These are phyloP conservation scores for Phalacrocorax aristotelis DNA, from an alignment of 2,113 vertebrate genomes.

Conservation along the genomic window DNA sequence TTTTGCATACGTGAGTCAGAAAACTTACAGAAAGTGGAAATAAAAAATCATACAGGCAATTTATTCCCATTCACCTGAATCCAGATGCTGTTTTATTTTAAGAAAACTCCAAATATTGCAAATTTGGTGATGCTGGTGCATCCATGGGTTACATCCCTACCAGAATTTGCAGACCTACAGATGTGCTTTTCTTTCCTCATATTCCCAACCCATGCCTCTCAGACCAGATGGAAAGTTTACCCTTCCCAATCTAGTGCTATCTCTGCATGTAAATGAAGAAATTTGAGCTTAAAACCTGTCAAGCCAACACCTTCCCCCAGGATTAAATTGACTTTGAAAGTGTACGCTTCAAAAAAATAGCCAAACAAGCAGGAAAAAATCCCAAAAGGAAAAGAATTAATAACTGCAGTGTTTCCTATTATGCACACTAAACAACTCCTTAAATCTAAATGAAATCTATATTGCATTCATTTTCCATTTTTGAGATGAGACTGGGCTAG, in stretches of 20 bases:
- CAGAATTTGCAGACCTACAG: not conserved
- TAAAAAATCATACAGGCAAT: not conserved
- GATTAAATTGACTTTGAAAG: slow-evolving; percentile 55
- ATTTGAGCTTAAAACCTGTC: slow-evolving; percentile 35
- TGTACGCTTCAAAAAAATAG: not conserved
- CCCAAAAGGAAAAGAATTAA: slow-evolving; percentile 57
- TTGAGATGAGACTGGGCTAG: not conserved
- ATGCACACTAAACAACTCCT: slow-evolving; percentile 41
- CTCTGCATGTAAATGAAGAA: slow-evolving; percentile 53
- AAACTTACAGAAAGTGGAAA: not conserved
- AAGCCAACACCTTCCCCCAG: slow-evolving; percentile 30
- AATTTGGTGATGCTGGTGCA: not conserved
- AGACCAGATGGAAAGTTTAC: slow-evolving; percentile 46
- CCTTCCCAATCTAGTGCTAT: slow-evolving; percentile 17
- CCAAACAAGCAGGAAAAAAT: slow-evolving; percentile 20
- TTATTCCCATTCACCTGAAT: not conserved
- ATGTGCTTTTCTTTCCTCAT: not conserved
- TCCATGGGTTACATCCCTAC: not conserved
- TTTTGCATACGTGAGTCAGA: not conserved
- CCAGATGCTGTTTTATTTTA: not conserved
- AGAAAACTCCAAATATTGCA: not conserved
- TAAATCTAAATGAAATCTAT: slow-evolving; percentile 74
- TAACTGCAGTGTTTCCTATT: slow-evolving; percentile 57
- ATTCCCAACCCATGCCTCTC: not conserved
- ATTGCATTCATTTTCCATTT: slow-evolving; percentile 45